A percentile compares a stretch with the other conserved stretches of the same genome.
Conservation (phyloP, 2,888 invertebrate genomes). For the Cantharis rustica region DNA sequence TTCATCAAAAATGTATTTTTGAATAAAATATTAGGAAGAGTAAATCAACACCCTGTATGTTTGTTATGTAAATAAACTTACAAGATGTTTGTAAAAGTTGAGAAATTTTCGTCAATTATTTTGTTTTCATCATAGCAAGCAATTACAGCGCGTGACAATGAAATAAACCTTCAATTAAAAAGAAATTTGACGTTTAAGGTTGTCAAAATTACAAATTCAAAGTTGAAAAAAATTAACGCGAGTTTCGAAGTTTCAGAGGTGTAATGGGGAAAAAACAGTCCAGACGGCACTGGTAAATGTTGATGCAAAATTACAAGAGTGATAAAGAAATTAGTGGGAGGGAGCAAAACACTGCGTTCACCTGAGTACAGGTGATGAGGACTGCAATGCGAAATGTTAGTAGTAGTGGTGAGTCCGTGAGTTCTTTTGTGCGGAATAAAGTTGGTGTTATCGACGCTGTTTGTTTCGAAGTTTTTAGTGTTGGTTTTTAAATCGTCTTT, state of each 20-base stretch:
- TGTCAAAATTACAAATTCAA: background rate
- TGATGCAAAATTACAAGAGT: conserved; percentile 6
- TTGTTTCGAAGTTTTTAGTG: background rate
- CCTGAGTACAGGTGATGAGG: conserved; percentile 31
- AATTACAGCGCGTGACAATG: background rate
- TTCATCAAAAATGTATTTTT: too few relatives aligned
- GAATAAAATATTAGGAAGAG: too few relatives aligned
- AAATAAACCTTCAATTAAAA: background rate
- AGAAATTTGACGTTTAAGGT: background rate
- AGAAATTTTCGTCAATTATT: background rate
- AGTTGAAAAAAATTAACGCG: background rate
- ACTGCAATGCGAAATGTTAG: conserved; percentile 25
- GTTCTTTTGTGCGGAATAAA: background rate
- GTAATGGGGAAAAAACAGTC: background rate
- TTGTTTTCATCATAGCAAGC: background rate
- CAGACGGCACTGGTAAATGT: background rate
- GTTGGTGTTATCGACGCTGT: background rate
- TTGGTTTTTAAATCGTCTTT: background rate
- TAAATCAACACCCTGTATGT: background rate
- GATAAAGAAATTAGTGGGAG: conserved; percentile 31
- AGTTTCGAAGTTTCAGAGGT: background rate
- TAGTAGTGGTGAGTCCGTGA: conserved; percentile 4
- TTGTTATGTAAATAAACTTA: background rate
- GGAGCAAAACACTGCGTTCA: conserved; percentile 25
- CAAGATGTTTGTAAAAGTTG: background rate